Evolutionary conservation across 1,140 invertebrate species (phyloP).

Genomic region (Pantala flavescens): DNA sequence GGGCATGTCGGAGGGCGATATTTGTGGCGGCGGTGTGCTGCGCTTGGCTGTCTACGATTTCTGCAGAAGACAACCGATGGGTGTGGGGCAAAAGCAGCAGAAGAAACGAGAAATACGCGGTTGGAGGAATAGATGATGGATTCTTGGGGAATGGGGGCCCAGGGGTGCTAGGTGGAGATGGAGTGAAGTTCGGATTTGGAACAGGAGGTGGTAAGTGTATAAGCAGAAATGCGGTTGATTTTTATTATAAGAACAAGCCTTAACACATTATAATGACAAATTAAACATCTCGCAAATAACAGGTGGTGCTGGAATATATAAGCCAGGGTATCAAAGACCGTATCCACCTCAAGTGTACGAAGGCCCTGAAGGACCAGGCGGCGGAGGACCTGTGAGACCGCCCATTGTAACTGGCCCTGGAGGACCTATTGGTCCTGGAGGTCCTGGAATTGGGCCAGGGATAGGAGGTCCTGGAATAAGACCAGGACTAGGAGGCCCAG

Average conservation of each 20-base stretch:
- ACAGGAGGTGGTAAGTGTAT: slow-evolving; percentile 14
- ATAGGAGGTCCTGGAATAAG: background rate
- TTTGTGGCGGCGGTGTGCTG: background rate
- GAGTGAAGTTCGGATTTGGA: slow-evolving; percentile 23
- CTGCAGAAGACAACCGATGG: slow-evolving; percentile 31
- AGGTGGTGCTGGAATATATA: no score
- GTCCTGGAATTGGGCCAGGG: background rate
- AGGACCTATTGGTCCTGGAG: background rate
- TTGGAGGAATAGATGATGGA: slow-evolving; percentile 22
- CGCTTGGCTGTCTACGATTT: background rate
- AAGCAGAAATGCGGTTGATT: no score
- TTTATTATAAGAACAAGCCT: no score
- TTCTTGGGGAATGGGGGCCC: slow-evolving; percentile 26
- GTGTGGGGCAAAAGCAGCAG: slow-evolving; percentile 31
- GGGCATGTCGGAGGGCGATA: no score
- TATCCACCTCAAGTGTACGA: background rate
- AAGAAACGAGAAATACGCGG: slow-evolving; percentile 21
- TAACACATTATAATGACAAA: no score
- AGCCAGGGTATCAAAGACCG: background rate
- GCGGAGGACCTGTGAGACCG: background rate
- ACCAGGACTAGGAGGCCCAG: background rate
- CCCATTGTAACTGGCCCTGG: background rate
- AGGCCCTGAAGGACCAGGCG: background rate
- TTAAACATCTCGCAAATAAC: no score
- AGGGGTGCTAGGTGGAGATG: slow-evolving; percentile 27